Conservation (phyloP, 1,140 invertebrate genomes). For the Drosophila novamexicana region DNA sequence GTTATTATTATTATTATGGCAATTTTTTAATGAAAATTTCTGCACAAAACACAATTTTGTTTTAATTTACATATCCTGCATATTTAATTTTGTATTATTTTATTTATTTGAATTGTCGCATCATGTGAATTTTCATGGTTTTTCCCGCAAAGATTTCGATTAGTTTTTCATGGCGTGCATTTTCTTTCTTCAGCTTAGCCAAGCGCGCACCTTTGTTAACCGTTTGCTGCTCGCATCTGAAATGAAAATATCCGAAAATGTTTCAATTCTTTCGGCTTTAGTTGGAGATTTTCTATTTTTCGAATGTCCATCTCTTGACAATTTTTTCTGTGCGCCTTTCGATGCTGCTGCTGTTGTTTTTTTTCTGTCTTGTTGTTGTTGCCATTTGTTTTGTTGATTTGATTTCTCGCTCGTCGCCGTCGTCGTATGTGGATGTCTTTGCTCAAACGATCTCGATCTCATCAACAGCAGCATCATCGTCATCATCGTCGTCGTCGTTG, state of each 20-base stretch:
- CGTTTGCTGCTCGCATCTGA: constrained; percentile 80
- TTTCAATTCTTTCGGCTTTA: constrained; percentile 82
- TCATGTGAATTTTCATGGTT: constrained; percentile 17
- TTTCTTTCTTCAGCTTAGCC: constrained; percentile 35
- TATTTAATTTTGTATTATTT: constrained; percentile 35
- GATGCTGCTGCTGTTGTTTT: constrained; percentile 36
- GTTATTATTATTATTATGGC: background rate
- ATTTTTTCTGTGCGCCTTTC: constrained; percentile 65
- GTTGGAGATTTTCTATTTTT: constrained; percentile 83
- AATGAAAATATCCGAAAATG: constrained; percentile 82
- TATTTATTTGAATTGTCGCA: constrained; percentile 4
- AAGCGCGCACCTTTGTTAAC: constrained; percentile 80
- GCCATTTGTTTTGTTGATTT: constrained; percentile 78
- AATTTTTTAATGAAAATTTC: background rate
- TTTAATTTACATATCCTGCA: constrained; percentile 27
- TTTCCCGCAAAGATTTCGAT: constrained; percentile 31
- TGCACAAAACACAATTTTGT: background rate
- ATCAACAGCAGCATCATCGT: constrained; percentile 21
- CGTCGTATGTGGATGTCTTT: constrained; percentile 33
- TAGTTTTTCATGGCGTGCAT: constrained; percentile 40
- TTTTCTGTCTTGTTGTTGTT: constrained; percentile 27
- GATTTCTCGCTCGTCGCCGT: constrained; percentile 63
- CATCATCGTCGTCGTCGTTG: constrained; percentile 9
- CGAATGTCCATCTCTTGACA: constrained; percentile 82
- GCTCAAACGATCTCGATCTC: constrained; percentile 57